Conservation (phyloP, 2,888 invertebrate species). For the Hemistola chrysoprasaria region DNA sequence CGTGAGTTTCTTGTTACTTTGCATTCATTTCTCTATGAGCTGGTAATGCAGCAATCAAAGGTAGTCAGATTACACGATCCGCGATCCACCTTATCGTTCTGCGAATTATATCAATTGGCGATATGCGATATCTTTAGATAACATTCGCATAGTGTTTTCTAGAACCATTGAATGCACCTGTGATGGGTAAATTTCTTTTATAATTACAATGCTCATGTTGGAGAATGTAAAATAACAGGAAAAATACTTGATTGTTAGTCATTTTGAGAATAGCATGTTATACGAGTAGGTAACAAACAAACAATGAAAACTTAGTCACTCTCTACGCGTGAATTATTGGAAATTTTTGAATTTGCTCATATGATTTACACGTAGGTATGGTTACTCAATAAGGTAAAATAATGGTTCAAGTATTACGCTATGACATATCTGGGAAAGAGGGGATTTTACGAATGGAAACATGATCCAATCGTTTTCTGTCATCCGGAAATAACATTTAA, state of each 20-base stretch:
- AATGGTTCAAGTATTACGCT: too few species aligned
- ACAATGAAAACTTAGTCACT: too few species aligned
- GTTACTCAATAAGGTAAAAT: too few species aligned
- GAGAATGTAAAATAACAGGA: background rate
- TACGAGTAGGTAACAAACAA: too few species aligned
- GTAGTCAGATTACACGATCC: conserved; percentile 66
- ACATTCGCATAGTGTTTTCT: conserved; percentile 13
- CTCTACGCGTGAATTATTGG: background rate
- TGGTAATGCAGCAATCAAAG: conserved; percentile 54
- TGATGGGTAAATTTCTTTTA: background rate
- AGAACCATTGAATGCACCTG: conserved; percentile 17
- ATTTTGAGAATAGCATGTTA: background rate
- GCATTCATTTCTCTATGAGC: conserved; percentile 64
- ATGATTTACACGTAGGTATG: too few species aligned
- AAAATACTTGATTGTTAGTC: conserved; percentile 1
- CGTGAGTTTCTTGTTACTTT: conserved; percentile 76
- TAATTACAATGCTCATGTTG: too few species aligned
- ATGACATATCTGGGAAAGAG: too few species aligned
- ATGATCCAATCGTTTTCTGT: background rate
- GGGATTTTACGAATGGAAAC: conserved; percentile 3
- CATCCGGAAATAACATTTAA: conserved; percentile 17
- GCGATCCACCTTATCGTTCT: conserved; percentile 54
- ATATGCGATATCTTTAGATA: conserved; percentile 36
- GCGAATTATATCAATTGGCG: conserved; percentile 48
- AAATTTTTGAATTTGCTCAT: background rate